phyloP scores from a whole-genome alignment of 2,888 invertebrate genomes.

The Carcina quercana region DNA sequence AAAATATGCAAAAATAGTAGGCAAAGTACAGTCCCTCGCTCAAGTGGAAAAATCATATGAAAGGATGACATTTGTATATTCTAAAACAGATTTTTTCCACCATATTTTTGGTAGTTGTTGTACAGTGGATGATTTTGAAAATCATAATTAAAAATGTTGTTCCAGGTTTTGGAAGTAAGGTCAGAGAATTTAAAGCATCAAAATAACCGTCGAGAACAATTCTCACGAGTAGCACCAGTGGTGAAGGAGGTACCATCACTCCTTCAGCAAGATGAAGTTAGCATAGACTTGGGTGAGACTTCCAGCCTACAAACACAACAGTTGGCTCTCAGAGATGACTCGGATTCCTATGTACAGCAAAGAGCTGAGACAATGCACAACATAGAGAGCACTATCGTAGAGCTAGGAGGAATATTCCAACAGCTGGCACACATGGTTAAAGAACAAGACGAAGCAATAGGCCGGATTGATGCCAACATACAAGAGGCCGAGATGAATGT shows the following conservation, averaged over 20 bases:
- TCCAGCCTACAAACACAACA: conserved; percentile 73
- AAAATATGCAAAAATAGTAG: no score
- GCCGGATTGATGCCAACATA: conserved; percentile 97
- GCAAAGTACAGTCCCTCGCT: no score
- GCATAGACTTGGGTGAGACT: conserved; percentile 87
- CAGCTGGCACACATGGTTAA: conserved; percentile 98
- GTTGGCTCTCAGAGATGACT: conserved; percentile 86
- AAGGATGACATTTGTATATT: no score
- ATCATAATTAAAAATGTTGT: no score
- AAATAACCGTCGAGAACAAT: conserved; percentile 94
- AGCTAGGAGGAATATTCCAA: conserved; percentile 98
- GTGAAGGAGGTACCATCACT: conserved; percentile 59
- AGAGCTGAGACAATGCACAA: conserved; percentile 99
- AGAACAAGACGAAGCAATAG: conserved; percentile 98
- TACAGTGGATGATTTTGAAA: no score
- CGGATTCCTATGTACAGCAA: conserved; percentile 92
- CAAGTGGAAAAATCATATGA: no score
- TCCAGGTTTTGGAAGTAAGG: conserved; percentile 92
- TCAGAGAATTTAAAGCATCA: conserved; percentile 98
- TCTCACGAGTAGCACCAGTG: conserved; percentile 67
- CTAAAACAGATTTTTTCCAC: no score
- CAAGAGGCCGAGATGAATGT: conserved; percentile 97
- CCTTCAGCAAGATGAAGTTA: conserved; percentile 81
- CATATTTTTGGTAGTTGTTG: no score
- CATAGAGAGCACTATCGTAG: conserved; percentile 99